These are phyloP conservation scores for Columbina picui DNA, from an alignment of 2,113 vertebrate species.

Conservation along the genomic window DNA sequence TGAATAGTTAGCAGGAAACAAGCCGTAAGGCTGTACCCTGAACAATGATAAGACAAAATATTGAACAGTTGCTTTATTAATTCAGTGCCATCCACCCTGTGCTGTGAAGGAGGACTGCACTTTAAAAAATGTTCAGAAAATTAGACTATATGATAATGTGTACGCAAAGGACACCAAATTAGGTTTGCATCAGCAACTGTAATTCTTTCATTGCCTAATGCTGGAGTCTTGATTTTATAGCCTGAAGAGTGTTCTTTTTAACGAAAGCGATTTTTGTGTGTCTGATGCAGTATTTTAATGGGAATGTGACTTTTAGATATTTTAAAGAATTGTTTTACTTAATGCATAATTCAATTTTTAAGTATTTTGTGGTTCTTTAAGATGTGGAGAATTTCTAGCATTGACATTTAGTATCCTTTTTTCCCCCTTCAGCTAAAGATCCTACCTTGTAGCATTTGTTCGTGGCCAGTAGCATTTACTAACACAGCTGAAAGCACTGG, in stretches of 20 bases:
- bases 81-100: slow-evolving; percentile 39
- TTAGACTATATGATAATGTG: slow-evolving; percentile 36
- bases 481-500: background rate
- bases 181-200: slow-evolving; percentile 38
- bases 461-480: background rate
- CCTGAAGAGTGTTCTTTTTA: slow-evolving; percentile 33
- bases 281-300: slow-evolving; percentile 11
- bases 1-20: slow-evolving; percentile 63
- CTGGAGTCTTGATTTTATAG: slow-evolving; percentile 33
- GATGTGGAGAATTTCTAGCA: background rate
- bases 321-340: slow-evolving; percentile 31
- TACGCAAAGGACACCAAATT: slow-evolving; percentile 38
- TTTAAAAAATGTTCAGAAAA: slow-evolving; percentile 55
- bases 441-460: slow-evolving; percentile 1
- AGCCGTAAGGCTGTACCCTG: slow-evolving; percentile 39
- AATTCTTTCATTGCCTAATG: slow-evolving; percentile 47
- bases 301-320: slow-evolving; percentile 21
- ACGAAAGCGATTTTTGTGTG: background rate
- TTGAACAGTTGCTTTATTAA: slow-evolving; percentile 60
- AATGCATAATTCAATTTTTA: slow-evolving; percentile 8
- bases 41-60: slow-evolving; percentile 66
- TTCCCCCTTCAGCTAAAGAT: background rate
- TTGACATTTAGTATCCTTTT: background rate
- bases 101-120: slow-evolving; percentile 34
- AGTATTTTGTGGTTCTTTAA: background rate